Conservation (phyloP, 2,888 invertebrate genomes). For the Platycheirus albimanus region DNA sequence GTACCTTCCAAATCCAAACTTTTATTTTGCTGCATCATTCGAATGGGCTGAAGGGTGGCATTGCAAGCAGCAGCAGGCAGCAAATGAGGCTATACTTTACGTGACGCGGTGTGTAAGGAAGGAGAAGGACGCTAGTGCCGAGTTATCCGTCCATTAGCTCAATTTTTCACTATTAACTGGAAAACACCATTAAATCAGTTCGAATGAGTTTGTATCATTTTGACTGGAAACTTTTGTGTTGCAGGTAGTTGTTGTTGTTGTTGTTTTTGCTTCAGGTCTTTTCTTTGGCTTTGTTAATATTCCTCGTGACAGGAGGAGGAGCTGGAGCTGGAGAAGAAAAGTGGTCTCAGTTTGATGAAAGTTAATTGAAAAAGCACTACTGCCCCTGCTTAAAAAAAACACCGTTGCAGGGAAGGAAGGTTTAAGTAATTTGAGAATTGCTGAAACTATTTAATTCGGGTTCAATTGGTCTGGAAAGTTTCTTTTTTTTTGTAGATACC, state of each 20-base stretch:
- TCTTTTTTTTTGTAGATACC: constrained; percentile 7
- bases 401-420: neutral
- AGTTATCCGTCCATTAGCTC: constrained; percentile 50
- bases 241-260: neutral
- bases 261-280: constrained; percentile 8
- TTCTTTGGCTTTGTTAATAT: constrained; percentile 15
- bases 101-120: too few relatives aligned
- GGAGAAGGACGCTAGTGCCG: neutral
- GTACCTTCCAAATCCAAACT: constrained; percentile 46
- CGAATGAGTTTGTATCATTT: constrained; percentile 70
- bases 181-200: constrained; percentile 69
- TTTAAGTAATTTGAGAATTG: constrained; percentile 52
- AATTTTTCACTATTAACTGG: constrained; percentile 65
- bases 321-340: neutral
- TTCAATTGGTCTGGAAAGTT: constrained; percentile 70
- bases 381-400: neutral
- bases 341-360: constrained; percentile 39
- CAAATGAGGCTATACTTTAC: too few relatives aligned
- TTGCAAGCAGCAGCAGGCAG: too few relatives aligned
- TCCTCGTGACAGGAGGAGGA: neutral
- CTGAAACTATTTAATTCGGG: constrained; percentile 43
- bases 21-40: constrained; percentile 25
- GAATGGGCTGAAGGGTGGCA: neutral
- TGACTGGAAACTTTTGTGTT: constrained; percentile 47
- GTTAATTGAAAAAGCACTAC: constrained; percentile 52